A percentile compares a stretch with the other conserved stretches of the same genome.
These are phyloP conservation scores for Puffinus mauretanicus DNA, from an alignment of 2,113 vertebrate species.

Conservation along the genomic window DNA sequence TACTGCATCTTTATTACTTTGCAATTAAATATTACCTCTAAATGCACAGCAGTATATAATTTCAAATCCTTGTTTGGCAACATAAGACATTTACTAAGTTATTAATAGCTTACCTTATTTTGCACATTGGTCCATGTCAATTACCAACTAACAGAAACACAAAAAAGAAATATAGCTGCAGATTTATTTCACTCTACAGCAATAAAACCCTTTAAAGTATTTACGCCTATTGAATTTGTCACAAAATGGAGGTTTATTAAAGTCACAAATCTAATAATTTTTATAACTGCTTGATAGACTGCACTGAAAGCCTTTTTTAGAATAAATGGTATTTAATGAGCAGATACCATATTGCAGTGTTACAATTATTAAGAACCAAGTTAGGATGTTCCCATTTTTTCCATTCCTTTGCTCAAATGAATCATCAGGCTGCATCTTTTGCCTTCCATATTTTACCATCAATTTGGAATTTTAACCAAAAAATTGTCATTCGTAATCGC, in stretches of 20 bases:
- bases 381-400: background rate
- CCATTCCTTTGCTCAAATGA: background rate
- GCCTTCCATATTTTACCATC: background rate
- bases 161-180: background rate
- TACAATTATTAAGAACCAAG: background rate
- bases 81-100: background rate
- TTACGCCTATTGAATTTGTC: background rate
- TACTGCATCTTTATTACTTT: background rate
- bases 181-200: background rate
- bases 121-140: background rate
- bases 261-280: background rate
- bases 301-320: background rate
- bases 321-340: background rate
- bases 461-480: background rate
- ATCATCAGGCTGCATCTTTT: background rate
- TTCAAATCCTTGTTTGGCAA: background rate
- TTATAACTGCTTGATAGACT: background rate
- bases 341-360: background rate
- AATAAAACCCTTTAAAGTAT: background rate
- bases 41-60: background rate
- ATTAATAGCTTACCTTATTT: slow-evolving; percentile 5
- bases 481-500: background rate
- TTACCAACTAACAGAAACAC: background rate
- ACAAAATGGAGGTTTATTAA: background rate
- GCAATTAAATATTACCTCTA: background rate